Percentiles rank a stretch among this genome's conserved stretches.
Evolutionary conservation across 1,140 invertebrate genomes (phyloP).

Genomic region (Parasteatoda tepidariorum): DNA sequence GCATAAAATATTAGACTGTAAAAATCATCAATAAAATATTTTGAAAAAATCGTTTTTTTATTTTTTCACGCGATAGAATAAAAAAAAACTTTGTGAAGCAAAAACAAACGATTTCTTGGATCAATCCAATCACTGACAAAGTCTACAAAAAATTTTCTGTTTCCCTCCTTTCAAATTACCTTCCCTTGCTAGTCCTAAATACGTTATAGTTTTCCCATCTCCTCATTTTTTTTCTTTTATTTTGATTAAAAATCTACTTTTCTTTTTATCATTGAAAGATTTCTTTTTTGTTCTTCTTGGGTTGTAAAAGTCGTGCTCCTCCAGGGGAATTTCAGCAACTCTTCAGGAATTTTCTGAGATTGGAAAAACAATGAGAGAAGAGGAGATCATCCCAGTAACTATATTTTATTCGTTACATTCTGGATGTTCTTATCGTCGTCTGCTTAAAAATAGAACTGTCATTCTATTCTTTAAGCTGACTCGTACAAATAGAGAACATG

Average conservation of each 20-base stretch:
- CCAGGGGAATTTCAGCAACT: slow-evolving; percentile 17
- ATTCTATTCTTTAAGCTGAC: too few relatives aligned
- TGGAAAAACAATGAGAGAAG: neutral
- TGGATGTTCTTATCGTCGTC: too few relatives aligned
- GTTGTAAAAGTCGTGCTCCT: slow-evolving; percentile 43
- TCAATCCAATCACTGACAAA: neutral
- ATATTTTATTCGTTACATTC: too few relatives aligned
- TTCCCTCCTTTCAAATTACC: neutral
- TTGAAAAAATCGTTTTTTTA: too few relatives aligned
- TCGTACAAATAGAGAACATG: too few relatives aligned
- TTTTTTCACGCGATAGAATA: too few relatives aligned
- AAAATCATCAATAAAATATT: too few relatives aligned
- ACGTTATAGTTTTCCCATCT: neutral
- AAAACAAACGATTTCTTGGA: neutral
- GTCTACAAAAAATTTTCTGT: slow-evolving; percentile 25
- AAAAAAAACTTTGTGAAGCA: neutral
- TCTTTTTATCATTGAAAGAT: neutral
- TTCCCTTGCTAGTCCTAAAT: neutral
- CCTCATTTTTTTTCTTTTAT: neutral
- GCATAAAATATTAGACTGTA: too few relatives aligned
- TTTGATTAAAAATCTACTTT: neutral
- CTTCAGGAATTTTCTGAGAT: neutral
- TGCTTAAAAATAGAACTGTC: too few relatives aligned
- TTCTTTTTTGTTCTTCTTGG: neutral
- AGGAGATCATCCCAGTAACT: neutral